A percentile compares a stretch with the other conserved stretches of the same genome.
Evolutionary conservation across 1,140 invertebrate species (phyloP).

Genomic region (Thrips palmi): DNA sequence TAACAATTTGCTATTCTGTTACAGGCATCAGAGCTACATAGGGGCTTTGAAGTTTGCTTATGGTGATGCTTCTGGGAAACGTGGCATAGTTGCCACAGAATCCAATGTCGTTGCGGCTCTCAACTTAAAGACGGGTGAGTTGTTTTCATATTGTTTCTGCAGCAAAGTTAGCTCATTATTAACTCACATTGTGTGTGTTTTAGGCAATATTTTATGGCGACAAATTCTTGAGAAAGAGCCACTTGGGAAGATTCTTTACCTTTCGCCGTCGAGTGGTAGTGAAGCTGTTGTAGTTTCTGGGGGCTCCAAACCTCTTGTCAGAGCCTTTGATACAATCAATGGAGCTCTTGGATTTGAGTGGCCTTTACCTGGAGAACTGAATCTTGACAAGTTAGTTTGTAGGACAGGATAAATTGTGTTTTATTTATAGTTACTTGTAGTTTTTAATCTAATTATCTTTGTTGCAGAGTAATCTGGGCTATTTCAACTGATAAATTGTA

Average conservation of each 20-base stretch:
- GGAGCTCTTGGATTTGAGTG: constrained; percentile 38
- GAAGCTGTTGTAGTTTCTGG: constrained; percentile 55
- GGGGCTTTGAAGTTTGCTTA: constrained; percentile 62
- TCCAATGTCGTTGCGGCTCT: constrained; percentile 75
- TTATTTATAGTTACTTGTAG: constrained; percentile 7
- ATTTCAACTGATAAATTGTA: neutral
- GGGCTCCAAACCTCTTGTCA: constrained; percentile 44
- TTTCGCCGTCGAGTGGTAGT: constrained; percentile 34
- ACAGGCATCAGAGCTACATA: constrained; percentile 67
- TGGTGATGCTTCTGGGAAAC: constrained; percentile 58
- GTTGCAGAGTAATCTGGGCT: neutral
- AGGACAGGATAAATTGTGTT: constrained; percentile 1
- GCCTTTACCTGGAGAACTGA: constrained; percentile 24
- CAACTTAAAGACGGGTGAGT: constrained; percentile 56
- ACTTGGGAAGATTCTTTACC: constrained; percentile 34
- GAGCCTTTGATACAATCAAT: constrained; percentile 55
- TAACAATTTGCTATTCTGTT: constrained; percentile 22
- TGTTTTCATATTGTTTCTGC: constrained; percentile 1
- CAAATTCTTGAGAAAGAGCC: constrained; percentile 51
- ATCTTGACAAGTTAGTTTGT: constrained; percentile 21
- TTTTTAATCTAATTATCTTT: constrained; percentile 7
- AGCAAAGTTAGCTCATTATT: neutral
- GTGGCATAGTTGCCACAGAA: constrained; percentile 68
- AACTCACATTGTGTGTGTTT: constrained; percentile 3
- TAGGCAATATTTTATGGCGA: constrained; percentile 62